Base-by-base conservation (phyloP, 2,797 vertebrate species). In the Gambusia yucatana region DNA sequence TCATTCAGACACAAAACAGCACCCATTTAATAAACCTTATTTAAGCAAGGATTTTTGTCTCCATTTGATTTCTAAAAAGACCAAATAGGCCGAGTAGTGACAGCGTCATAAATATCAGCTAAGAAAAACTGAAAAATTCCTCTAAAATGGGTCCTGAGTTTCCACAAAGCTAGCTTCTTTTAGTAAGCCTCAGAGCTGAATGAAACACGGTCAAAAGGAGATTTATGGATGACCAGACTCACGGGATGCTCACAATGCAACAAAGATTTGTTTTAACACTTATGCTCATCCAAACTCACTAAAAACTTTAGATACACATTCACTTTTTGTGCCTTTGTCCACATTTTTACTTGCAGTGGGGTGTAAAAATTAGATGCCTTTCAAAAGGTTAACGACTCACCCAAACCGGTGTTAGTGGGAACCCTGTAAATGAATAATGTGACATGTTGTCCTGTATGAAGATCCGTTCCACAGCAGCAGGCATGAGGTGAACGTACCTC, bases 361-460 rank as follows among this genome's bases (percentile, higher is more conserved):
- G 20, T 25, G 59, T 36, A 33, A 33, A 63, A 63, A 33, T 63
- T 63, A 41, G 3, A 67, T 25, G 39, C 20, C 10, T 67, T 25
- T 41, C 25, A 67, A 67, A 67, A 41, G 63, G 20, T 41, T 22
- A 67, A 41, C 25, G 20, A 22, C 25, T 67, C 36, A 67, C 36
- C 33, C 20, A 67, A 41, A 13, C 61, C 8, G 30, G 8, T 2
- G 36, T 65, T 63, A 55, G 47, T n/a, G 77, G 36, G 39, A 41
- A 55, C 70, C 48, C 50, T 76, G 83, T 59, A 81, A 81, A 80
- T 36, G 25, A 72, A 77, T 5, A 57, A 17, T 52, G 44, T 77
- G 76, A 67, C n/a, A 25, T 70, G 81, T 72, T 67, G 11, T 43
- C 28, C 41, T 70, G 50, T 41, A 50, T 9, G 22, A 44, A n/a